Evolutionary conservation across 2,113 vertebrate species (phyloP).

Genomic region (Oostethus manadensis): DNA sequence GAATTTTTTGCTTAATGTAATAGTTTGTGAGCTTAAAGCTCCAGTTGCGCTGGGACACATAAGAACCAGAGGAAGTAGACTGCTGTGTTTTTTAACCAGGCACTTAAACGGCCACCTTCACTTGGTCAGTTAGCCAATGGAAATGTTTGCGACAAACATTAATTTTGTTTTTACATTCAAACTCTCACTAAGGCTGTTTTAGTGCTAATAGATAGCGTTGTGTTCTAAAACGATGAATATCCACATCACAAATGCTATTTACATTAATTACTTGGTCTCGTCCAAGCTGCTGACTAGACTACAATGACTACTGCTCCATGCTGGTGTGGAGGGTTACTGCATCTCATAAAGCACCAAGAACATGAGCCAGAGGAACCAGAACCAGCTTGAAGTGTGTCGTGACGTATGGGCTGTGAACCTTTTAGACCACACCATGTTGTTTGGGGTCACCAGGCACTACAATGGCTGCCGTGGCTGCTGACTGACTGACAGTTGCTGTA

Average conservation of each 20-base stretch:
- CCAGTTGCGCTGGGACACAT: neutral
- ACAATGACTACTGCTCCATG: neutral
- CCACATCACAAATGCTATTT: too few species aligned
- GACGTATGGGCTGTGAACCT: neutral
- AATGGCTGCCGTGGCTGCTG: conserved; percentile 84
- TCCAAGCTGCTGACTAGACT: neutral
- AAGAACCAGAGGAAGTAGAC: neutral
- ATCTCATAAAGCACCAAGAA: neutral
- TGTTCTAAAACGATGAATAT: neutral
- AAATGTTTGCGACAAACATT: neutral
- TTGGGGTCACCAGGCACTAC: conserved; percentile 77
- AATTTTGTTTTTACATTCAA: conserved; percentile 1
- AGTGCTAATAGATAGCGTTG: neutral
- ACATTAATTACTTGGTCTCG: too few species aligned
- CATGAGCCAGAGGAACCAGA: neutral
- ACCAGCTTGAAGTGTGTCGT: too few species aligned
- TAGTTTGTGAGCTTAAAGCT: neutral
- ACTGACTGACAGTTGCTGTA: conserved; percentile 90
- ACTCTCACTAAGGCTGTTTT: neutral
- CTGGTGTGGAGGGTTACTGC: neutral
- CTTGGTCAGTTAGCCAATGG: neutral
- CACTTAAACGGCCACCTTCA: neutral
- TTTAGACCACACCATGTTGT: neutral
- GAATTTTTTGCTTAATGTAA: too few species aligned
- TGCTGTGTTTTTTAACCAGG: neutral